A percentile compares a stretch with the other conserved stretches of the same genome.
phyloP scores from a whole-genome alignment of 2,113 vertebrate genomes.

The Formicarius rufipectus region DNA sequence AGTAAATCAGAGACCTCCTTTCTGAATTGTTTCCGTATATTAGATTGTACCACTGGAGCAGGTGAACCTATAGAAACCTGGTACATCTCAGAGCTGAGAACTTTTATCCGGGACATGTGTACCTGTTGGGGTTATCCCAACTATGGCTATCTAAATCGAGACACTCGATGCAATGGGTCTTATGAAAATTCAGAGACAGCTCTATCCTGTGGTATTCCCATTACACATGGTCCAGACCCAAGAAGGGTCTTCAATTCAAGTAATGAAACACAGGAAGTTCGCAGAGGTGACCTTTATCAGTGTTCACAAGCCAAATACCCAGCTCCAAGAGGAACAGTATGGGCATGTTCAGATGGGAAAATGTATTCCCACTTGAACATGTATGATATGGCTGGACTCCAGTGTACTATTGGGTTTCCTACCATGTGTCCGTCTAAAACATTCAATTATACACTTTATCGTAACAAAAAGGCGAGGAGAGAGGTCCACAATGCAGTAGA shows the following conservation, averaged over 20 bases:
- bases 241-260: neutral
- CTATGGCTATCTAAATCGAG: neutral
- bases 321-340: neutral
- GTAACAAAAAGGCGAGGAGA: neutral
- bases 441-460: neutral
- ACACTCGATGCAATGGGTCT: neutral
- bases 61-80: conserved; percentile 13
- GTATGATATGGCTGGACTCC: conserved; percentile 17
- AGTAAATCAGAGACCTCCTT: neutral
- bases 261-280: neutral
- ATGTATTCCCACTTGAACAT: conserved; percentile 25
- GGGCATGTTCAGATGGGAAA: conserved; percentile 17
- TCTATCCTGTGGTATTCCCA: neutral
- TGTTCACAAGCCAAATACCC: neutral
- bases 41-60: conserved; percentile 2
- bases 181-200: neutral
- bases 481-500: neutral
- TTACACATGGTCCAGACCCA: neutral
- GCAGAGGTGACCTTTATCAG: neutral
- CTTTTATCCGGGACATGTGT: conserved; percentile 15
- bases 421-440: conserved; percentile 3
- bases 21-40: neutral
- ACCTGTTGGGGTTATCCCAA: conserved; percentile 20
- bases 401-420: conserved; percentile 5
- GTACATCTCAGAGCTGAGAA: neutral